A percentile compares a stretch with the other conserved stretches of the same genome.
Evolutionary conservation across 2,797 vertebrate species (phyloP).

Genomic region (Miichthys miiuy): DNA sequence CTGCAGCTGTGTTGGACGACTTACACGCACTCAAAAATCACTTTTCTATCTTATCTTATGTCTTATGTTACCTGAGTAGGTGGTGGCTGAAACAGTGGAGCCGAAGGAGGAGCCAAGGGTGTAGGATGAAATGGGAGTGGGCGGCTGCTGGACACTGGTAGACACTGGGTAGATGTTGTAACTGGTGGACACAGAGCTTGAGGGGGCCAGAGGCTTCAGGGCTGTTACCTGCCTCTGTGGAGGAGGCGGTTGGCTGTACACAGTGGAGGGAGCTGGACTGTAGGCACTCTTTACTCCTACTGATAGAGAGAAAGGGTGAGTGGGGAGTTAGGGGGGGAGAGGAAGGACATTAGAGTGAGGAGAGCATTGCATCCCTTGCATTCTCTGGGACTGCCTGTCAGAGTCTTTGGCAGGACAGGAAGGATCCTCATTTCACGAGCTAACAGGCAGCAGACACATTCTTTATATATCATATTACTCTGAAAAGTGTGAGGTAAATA

Average conservation of each 20-base stretch:
- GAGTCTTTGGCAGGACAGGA: conserved; percentile 27
- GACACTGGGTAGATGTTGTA: conserved; percentile 83
- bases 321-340: neutral
- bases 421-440: conserved; percentile 39
- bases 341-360: conserved; percentile 4
- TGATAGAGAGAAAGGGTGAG: conserved; percentile 22
- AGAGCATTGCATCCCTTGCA: neutral
- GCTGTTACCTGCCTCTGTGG: conserved; percentile 84
- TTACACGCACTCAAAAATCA: too few species aligned
- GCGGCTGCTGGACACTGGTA: conserved; percentile 81
- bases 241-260: conserved; percentile 84
- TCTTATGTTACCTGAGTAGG: conserved; percentile 82
- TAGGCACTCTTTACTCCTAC: conserved; percentile 83
- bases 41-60: neutral
- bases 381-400: conserved; percentile 31
- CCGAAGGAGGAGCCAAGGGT: conserved; percentile 82
- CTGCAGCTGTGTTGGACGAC: neutral
- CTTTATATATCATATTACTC: conserved; percentile 8
- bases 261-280: conserved; percentile 77
- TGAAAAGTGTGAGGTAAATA: conserved; percentile 12
- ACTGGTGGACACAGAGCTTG: conserved; percentile 79
- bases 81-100: conserved; percentile 75
- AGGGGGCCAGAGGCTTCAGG: conserved; percentile 79
- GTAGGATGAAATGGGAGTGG: conserved; percentile 83
- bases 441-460: conserved; percentile 30